Evolutionary conservation across 1,140 invertebrate species (phyloP), one percentile per base, ranked within the genome.

Genomic region (Macrostomum lignano): DNA sequence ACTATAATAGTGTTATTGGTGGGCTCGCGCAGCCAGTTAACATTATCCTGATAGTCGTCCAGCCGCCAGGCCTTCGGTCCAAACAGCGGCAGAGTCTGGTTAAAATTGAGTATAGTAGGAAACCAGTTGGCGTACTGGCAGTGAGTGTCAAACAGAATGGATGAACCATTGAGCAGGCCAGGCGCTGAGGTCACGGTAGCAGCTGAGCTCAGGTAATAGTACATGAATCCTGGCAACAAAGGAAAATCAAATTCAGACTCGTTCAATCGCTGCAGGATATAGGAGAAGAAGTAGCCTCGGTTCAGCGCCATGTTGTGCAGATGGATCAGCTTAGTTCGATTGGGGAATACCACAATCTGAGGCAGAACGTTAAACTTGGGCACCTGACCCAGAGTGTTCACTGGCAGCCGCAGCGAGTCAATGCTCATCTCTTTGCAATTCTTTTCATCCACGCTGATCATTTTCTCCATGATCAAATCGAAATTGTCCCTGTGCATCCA

Each of bases 141-240:
- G 49, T 94, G 82, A 1, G 79, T 77, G 13, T 81, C 70, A 48
- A 88, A 94, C 52, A 88, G 88, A 36, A 93, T 69, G 0, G 77
- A 72, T 48, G 74, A 81, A 30, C 76, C 74, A 58, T 94, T 94
- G 35, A 94, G 72, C 40, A 72, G 48, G 7, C 48, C 70, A 0
- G 71, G 70, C 61, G 84, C 88, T 0, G 79, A 67, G 1, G 81
- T 74, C 1, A 94, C 77, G 57, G 93, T 84, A 1, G 86, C 79
- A 0, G 86, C 73, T 0, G 77, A 72, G 1, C 81, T 86, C 13
- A 93, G 59, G 46, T 88, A 86, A 46, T 88, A 86, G 49, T 94
- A 94, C 76, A 91, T 82, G 69, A 94, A 77, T 34, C 84, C 82
- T 1, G 84, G 82, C 61, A 91, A 81, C 40, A 81, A 76, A 0